phyloP scores from a whole-genome alignment of 2,888 invertebrate genomes.

The Cosmorhoe ocellata region DNA sequence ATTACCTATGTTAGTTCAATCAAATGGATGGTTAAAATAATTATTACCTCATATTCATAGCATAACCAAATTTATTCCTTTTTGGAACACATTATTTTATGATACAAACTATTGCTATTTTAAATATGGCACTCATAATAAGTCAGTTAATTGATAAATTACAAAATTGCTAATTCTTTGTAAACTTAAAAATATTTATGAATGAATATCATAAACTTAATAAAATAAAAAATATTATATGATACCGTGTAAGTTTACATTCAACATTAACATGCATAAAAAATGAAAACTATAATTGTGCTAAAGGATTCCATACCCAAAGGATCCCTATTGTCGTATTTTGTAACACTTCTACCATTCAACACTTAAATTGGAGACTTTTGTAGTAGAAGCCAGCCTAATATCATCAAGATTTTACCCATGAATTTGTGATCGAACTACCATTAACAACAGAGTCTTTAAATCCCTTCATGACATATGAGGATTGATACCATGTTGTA shows the following conservation, averaged over 20 bases:
- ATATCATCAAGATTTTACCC: constrained; percentile 56
- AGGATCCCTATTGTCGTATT: neutral
- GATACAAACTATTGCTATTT: neutral
- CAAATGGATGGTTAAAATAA: too few species aligned
- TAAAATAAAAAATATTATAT: neutral
- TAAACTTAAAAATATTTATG: neutral
- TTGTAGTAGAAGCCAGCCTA: too few species aligned
- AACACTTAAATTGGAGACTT: too few species aligned
- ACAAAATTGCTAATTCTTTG: constrained; percentile 1
- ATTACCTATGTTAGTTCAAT: too few species aligned
- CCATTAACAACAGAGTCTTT: constrained; percentile 82
- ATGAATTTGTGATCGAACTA: constrained; percentile 76
- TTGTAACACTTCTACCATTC: too few species aligned
- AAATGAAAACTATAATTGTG: constrained; percentile 18
- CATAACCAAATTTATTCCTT: constrained; percentile 20
- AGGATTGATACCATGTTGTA: constrained; percentile 79
- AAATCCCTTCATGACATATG: constrained; percentile 81
- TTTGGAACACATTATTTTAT: neutral
- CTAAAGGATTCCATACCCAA: constrained; percentile 1
- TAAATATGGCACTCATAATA: constrained; percentile 22
- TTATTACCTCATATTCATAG: constrained; percentile 17
- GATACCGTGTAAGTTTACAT: constrained; percentile 10
- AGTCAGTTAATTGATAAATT: constrained; percentile 7
- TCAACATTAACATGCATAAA: neutral
- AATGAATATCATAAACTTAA: constrained; percentile 1